phyloP scores from a whole-genome alignment of 1,140 invertebrate genomes.

The Dendrolimus punctatus region DNA sequence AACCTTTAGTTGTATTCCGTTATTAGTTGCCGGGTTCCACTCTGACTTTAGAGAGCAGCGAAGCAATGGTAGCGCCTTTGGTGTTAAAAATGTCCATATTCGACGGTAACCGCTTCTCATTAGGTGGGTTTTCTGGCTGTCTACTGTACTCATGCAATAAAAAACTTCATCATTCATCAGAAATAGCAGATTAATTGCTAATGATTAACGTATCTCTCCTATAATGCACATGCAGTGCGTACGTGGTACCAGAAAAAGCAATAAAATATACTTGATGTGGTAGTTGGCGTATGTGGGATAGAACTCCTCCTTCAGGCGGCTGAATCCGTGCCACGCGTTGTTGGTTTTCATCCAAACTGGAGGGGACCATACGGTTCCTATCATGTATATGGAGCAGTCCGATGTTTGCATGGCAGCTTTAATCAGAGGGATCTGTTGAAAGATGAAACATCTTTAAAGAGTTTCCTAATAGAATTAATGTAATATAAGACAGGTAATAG shows the following conservation, averaged over 20 bases:
- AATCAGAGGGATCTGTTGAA: slow-evolving; percentile 78
- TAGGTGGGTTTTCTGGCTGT: no score
- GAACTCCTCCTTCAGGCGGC: slow-evolving; percentile 76
- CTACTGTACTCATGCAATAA: no score
- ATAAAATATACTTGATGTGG: slow-evolving; percentile 74
- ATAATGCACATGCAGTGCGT: neutral
- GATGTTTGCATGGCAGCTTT: slow-evolving; percentile 53
- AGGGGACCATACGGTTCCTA: slow-evolving; percentile 86
- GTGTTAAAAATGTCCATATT: no score
- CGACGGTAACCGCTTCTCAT: no score
- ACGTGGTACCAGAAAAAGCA: neutral
- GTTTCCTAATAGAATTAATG: neutral
- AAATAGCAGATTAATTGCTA: no score
- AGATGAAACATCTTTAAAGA: neutral
- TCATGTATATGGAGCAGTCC: slow-evolving; percentile 49
- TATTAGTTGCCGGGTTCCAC: no score
- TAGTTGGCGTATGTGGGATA: slow-evolving; percentile 88
- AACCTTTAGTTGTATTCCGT: no score
- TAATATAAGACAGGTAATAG: neutral
- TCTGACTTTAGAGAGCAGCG: no score
- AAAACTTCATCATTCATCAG: no score
- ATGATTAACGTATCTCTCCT: neutral
- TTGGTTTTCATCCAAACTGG: slow-evolving; percentile 95
- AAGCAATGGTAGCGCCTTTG: no score
- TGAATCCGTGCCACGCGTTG: slow-evolving; percentile 67